A percentile compares a stretch with the other conserved stretches of the same genome.
These are phyloP conservation scores for Pinctada fucata DNA, from an alignment of 2,888 invertebrate genomes.

Conservation along the genomic window DNA sequence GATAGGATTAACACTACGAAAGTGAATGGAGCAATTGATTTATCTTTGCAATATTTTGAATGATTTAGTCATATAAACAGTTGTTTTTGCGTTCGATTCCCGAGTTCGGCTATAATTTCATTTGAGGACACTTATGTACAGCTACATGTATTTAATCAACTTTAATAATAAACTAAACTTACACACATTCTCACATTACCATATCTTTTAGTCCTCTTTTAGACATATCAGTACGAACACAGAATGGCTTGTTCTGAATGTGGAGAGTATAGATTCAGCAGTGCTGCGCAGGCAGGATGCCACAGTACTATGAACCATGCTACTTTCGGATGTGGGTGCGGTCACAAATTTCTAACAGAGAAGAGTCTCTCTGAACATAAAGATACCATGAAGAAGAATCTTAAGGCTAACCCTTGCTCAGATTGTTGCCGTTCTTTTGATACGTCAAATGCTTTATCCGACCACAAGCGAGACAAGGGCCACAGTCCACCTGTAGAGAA, in stretches of 20 bases:
- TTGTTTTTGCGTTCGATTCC: no score
- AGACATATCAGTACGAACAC: no score
- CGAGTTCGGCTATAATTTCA: no score
- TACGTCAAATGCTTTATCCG: not conserved
- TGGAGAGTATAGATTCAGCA: not conserved
- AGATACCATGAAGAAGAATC: slow-evolving; percentile 16
- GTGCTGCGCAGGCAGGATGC: slow-evolving; percentile 27
- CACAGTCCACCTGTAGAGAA: slow-evolving; percentile 19
- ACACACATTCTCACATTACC: no score
- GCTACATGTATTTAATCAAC: no score
- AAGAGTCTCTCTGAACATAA: slow-evolving; percentile 21
- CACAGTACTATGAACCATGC: slow-evolving; percentile 40
- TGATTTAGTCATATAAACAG: no score
- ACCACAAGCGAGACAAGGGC: slow-evolving; percentile 28
- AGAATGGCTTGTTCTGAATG: not conserved
- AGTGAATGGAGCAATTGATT: no score
- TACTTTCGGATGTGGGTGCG: slow-evolving; percentile 30
- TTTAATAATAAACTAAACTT: no score
- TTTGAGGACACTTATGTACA: no score
- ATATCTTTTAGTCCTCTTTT: no score
- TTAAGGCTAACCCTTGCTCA: slow-evolving; percentile 20
- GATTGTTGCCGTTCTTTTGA: not conserved
- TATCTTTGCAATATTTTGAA: no score
- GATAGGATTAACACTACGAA: no score
- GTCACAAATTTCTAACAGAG: slow-evolving; percentile 28